These are phyloP conservation scores for Leptothorax acervorum DNA, from an alignment of 2,888 invertebrate genomes.

Conservation along the genomic window DNA sequence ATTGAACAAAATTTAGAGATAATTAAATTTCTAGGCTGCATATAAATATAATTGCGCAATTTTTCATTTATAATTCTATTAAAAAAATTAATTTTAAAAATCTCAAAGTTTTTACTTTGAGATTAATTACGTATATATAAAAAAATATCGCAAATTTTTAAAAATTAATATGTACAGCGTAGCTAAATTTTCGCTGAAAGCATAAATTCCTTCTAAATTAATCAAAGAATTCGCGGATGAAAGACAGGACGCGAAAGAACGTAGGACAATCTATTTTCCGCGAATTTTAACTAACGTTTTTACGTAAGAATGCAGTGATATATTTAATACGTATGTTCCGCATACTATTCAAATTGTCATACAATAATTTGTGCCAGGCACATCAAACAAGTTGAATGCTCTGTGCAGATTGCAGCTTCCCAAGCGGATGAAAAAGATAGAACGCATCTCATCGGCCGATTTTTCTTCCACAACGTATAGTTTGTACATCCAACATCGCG, in stretches of 20 bases:
- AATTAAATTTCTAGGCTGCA: neutral
- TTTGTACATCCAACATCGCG: conserved; percentile 5
- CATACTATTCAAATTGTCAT: conserved; percentile 1
- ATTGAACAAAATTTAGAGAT: neutral
- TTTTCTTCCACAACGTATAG: conserved; percentile 4
- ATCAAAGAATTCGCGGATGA: neutral
- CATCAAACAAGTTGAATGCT: conserved; percentile 12
- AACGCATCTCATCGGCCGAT: conserved; percentile 6
- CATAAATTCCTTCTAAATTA: neutral
- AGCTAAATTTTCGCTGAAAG: neutral
- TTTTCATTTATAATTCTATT: neutral
- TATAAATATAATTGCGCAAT: neutral
- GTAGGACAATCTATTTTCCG: neutral
- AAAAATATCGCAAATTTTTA: neutral
- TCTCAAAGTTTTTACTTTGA: neutral
- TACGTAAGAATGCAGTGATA: neutral
- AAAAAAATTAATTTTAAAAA: neutral
- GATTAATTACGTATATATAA: neutral
- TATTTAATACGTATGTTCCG: neutral
- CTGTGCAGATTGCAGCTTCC: neutral
- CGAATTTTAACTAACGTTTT: neutral
- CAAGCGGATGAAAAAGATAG: conserved; percentile 23
- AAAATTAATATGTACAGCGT: neutral
- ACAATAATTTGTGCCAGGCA: neutral
- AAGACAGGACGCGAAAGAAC: neutral